phyloP scores from a whole-genome alignment of 92 coral and sea anemone species.

The Palythoa grandis region DNA sequence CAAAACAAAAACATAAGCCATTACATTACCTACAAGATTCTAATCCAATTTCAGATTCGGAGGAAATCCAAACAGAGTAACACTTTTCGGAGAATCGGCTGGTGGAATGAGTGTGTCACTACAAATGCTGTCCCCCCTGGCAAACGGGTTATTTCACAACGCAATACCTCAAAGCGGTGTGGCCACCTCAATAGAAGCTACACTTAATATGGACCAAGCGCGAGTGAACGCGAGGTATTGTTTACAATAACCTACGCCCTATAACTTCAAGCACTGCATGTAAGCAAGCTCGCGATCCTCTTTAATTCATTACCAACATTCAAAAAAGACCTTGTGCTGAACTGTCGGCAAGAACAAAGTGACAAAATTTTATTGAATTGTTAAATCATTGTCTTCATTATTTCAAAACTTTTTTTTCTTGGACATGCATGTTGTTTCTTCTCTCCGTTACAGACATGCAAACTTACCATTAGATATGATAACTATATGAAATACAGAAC shows the following conservation, averaged over 20 bases:
- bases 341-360: no score
- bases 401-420: no score
- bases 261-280: not conserved
- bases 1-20: no score
- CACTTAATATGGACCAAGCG: slow-evolving; percentile 2
- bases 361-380: not conserved
- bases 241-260: not conserved
- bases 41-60: slow-evolving; percentile 17
- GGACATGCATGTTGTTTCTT: no score
- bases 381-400: no score
- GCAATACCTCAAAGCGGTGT: slow-evolving; percentile 28
- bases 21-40: no score
- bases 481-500: no score
- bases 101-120: slow-evolving; percentile 31
- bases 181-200: slow-evolving; percentile 7
- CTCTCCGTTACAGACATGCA: no score
- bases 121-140: slow-evolving; percentile 46
- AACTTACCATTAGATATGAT: no score
- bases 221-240: slow-evolving; percentile 5
- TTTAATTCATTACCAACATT: not conserved
- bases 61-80: slow-evolving; percentile 24
- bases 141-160: not conserved
- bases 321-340: no score
- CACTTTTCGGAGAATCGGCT: slow-evolving; percentile 25
- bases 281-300: not conserved